Percentiles rank a stretch among this genome's conserved stretches.
These are phyloP conservation scores for Pavo muticus DNA, from an alignment of 2,113 vertebrate genomes.

Conservation along the genomic window DNA sequence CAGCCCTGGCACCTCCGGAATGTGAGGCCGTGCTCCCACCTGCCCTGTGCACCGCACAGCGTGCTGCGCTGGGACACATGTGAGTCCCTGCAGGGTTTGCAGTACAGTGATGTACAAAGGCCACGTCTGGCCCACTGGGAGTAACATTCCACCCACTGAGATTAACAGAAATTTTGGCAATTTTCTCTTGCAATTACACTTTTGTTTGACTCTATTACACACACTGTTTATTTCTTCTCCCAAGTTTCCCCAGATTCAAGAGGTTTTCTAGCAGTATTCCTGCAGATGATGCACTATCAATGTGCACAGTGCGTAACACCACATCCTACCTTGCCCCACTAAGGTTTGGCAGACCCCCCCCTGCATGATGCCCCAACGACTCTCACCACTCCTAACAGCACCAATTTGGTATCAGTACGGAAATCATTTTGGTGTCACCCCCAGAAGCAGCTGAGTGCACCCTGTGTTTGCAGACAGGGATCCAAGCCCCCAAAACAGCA, in stretches of 20 bases:
- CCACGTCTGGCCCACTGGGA: background rate
- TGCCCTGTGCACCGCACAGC: no score
- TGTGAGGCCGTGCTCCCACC: no score
- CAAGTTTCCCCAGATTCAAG: background rate
- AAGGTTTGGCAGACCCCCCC: rapidly evolving
- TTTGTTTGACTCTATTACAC: background rate
- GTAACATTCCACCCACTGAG: background rate
- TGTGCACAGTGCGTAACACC: rapidly evolving
- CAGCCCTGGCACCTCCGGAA: no score
- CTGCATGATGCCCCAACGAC: background rate
- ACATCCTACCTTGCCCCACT: background rate
- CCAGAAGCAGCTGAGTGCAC: background rate
- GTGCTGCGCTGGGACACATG: no score
- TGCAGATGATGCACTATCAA: rapidly evolving
- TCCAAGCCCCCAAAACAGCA: background rate
- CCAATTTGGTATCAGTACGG: background rate
- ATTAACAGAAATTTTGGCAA: background rate
- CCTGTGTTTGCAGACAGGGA: background rate
- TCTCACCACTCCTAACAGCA: background rate
- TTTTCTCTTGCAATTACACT: background rate
- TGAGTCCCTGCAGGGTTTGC: no score
- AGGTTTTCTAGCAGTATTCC: background rate
- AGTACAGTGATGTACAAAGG: background rate
- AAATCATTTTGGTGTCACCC: background rate
- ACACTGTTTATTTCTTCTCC: background rate